Percentiles rank a stretch among this genome's conserved stretches.
Evolutionary conservation across 2,113 vertebrate genomes (phyloP).

Genomic region (Ancistrus triradiatus): DNA sequence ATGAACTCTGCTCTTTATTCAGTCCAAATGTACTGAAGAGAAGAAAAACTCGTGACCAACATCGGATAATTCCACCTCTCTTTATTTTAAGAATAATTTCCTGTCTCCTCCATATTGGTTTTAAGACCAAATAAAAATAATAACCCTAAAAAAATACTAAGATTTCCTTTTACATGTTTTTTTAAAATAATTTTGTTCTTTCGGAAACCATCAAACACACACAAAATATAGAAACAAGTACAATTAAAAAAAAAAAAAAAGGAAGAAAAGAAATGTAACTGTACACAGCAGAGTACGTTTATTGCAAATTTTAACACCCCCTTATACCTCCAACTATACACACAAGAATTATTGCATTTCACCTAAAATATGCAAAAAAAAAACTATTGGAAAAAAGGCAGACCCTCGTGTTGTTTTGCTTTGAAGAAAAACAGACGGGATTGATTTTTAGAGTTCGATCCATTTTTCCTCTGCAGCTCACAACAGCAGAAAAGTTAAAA

Average conservation of each 20-base stretch:
- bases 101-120: constrained; percentile 60
- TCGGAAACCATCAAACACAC: constrained; percentile 66
- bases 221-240: constrained; percentile 39
- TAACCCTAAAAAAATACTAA: constrained; percentile 60
- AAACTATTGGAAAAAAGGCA: constrained; percentile 42
- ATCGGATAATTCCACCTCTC: constrained; percentile 46
- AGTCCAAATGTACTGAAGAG: neutral
- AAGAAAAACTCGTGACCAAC: constrained; percentile 9
- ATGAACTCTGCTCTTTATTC: no score
- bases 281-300: constrained; percentile 76
- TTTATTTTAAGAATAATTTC: constrained; percentile 74
- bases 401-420: constrained; percentile 30
- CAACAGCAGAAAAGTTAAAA: no score
- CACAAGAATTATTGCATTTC: constrained; percentile 60
- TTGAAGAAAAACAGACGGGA: constrained; percentile 26
- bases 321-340: constrained; percentile 62
- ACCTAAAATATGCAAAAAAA: constrained; percentile 62
- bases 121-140: constrained; percentile 58
- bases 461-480: neutral
- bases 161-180: constrained; percentile 60
- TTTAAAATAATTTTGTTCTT: constrained; percentile 72
- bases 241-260: constrained; percentile 43
- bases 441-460: constrained; percentile 9
- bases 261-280: constrained; percentile 66
- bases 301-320: constrained; percentile 69